phyloP scores from a whole-genome alignment of 2,797 vertebrate genomes.

The Tapera naevia region DNA sequence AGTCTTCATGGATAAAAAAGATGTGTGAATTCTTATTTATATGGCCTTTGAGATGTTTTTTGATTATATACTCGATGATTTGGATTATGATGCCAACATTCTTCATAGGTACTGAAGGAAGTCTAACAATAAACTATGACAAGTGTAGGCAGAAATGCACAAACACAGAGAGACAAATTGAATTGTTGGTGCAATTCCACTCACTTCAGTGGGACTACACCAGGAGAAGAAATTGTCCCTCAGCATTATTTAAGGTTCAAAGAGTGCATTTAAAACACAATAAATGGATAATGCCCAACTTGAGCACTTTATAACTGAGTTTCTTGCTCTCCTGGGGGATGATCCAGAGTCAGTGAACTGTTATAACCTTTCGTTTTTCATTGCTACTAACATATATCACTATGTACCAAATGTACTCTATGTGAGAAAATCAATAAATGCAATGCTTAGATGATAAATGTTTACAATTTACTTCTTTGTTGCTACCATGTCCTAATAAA shows the following conservation, averaged over 20 bases:
- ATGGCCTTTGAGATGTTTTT: neutral
- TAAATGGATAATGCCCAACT: conserved; percentile 16
- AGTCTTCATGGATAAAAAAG: neutral
- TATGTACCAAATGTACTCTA: conserved; percentile 28
- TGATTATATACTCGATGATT: neutral
- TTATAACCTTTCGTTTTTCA: conserved; percentile 66
- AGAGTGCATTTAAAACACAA: conserved; percentile 14
- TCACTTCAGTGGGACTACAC: neutral
- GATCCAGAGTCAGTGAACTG: conserved; percentile 56
- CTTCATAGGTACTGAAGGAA: conserved; percentile 7
- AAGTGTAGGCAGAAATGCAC: neutral
- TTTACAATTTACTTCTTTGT: conserved; percentile 67
- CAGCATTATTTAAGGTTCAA: conserved; percentile 36
- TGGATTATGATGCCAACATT: neutral
- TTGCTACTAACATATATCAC: conserved; percentile 57
- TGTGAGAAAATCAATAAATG: conserved; percentile 73
- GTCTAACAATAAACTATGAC: neutral
- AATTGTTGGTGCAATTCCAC: conserved; percentile 6
- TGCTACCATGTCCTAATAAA: conserved; percentile 55
- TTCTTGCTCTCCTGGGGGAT: neutral
- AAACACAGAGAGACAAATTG: neutral
- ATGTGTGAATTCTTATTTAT: conserved; percentile 1
- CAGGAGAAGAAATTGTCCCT: conserved; percentile 8
- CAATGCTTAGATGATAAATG: conserved; percentile 69
- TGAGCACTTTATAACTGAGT: neutral